Base-by-base conservation (phyloP, 2,888 invertebrate species). In the Metellina segmentata region DNA sequence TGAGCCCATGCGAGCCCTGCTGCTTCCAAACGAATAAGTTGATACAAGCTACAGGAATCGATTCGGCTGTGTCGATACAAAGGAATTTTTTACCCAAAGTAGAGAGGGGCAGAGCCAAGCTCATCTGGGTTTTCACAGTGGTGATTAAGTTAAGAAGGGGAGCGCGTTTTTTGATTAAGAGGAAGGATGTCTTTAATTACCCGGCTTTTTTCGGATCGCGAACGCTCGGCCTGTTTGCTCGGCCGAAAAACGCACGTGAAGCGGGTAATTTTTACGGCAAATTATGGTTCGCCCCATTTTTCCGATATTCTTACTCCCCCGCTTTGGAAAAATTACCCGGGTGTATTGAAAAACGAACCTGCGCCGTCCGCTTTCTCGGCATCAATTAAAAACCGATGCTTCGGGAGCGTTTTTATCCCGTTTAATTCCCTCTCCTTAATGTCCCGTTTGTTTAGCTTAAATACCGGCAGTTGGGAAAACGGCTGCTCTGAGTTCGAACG, bases 91-190 rank as follows among this genome's bases (percentile, higher is more conserved):
- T 34, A 34, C 34, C 34, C 34, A 34, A 34, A 34, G 34, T 4
- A 34, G 34, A 34, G 34, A 34, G 34, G 34, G 34, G 34, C 34
- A 34, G 34, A 34, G 51, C 72, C 52, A 51, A 74, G 34, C 51
- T 74, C 85, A 48, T 71, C 79, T 16, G 77, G 70, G 69, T 81
- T 81, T 82, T 86, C 81, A 86, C 86, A 75, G 74, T 52, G 71
- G 85, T 85, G 90, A 90, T 90, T 90, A 90, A 90, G 85, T 79
- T 90, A 85, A 90, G 85, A 85, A n/a, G 90, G 79, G 34, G n/a
- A 19, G 52, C 52, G 7, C 49, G 48, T 72, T 85, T 81, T 85
- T 74, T 90, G 90, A 90, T 90, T 90, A 90, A 90, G 85, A 61
- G 81, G 34, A 71, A 52, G 77, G 85, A 85, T 85, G 34, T 52